These are phyloP conservation scores for Centropus unirufus DNA, from an alignment of 2,113 vertebrate species.

Conservation along the genomic window DNA sequence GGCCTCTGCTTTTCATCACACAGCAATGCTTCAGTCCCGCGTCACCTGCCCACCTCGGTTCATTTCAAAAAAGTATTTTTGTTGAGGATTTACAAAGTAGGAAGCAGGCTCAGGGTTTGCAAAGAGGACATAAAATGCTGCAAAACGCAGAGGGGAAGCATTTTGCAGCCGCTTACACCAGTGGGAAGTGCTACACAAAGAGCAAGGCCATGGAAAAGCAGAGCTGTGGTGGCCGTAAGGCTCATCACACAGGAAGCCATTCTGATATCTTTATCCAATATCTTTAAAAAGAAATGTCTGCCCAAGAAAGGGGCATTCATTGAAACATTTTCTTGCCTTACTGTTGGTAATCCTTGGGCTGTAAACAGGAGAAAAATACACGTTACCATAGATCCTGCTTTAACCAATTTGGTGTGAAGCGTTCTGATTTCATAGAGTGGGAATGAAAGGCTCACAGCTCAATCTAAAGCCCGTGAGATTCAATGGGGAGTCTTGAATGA, in stretches of 20 bases:
- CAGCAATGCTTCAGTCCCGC: conserved; percentile 3
- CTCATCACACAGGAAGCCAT: background rate
- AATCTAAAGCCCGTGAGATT: background rate
- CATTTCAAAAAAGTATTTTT: background rate
- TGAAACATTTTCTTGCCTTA: background rate
- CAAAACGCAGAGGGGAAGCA: conserved; percentile 47
- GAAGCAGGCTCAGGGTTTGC: conserved; percentile 17
- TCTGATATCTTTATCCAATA: background rate
- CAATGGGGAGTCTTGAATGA: background rate
- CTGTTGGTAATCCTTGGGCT: background rate
- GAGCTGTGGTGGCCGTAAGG: conserved; percentile 38
- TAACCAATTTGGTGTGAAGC: background rate
- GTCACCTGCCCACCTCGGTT: background rate
- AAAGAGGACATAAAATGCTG: conserved; percentile 29
- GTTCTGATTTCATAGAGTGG: background rate
- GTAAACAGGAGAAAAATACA: background rate
- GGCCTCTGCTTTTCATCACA: conserved; percentile 23
- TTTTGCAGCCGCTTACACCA: conserved; percentile 50
- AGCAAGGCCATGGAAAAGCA: conserved; percentile 57
- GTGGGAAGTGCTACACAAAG: conserved; percentile 25
- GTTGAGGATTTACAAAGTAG: background rate
- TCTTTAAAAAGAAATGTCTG: background rate
- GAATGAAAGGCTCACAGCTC: background rate
- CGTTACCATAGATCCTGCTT: background rate
- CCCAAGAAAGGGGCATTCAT: background rate